A percentile compares a stretch with the other conserved stretches of the same genome.
These are phyloP conservation scores for Hycleus cichorii DNA, from an alignment of 1,140 invertebrate species.

Conservation along the genomic window DNA sequence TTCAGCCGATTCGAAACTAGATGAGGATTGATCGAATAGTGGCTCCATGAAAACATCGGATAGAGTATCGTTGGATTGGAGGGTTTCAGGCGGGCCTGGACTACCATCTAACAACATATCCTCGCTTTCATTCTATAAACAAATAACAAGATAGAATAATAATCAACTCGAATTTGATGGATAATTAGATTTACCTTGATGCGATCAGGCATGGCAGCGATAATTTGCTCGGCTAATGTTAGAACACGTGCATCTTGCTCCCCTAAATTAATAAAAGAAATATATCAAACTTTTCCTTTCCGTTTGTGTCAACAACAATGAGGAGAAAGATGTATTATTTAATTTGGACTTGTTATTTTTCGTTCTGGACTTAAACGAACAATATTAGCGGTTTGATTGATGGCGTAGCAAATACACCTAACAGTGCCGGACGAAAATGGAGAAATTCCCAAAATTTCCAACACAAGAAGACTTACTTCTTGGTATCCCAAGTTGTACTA, in stretches of 20 bases:
- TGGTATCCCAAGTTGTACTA: no score
- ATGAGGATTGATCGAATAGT: constrained; percentile 53
- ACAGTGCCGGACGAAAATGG: no score
- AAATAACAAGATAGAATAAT: neutral
- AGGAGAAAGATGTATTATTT: neutral
- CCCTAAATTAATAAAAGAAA: constrained; percentile 51
- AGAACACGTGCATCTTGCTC: constrained; percentile 88
- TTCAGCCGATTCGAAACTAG: constrained; percentile 53
- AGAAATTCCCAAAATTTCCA: no score
- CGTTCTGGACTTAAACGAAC: no score
- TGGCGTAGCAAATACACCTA: no score
- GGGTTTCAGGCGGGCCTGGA: constrained; percentile 36
- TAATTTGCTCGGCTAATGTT: constrained; percentile 94
- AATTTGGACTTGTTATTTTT: neutral
- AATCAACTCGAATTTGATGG: neutral
- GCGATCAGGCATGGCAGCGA: constrained; percentile 92
- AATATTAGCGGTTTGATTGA: no score
- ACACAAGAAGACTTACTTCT: no score
- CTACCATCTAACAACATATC: constrained; percentile 48
- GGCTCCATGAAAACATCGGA: constrained; percentile 61
- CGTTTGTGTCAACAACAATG: neutral
- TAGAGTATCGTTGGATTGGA: constrained; percentile 38
- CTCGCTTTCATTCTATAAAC: constrained; percentile 54
- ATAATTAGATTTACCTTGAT: constrained; percentile 67
- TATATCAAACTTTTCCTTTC: no score